Base-by-base conservation (phyloP, 2,113 vertebrate species). In the Agelaius phoeniceus region DNA sequence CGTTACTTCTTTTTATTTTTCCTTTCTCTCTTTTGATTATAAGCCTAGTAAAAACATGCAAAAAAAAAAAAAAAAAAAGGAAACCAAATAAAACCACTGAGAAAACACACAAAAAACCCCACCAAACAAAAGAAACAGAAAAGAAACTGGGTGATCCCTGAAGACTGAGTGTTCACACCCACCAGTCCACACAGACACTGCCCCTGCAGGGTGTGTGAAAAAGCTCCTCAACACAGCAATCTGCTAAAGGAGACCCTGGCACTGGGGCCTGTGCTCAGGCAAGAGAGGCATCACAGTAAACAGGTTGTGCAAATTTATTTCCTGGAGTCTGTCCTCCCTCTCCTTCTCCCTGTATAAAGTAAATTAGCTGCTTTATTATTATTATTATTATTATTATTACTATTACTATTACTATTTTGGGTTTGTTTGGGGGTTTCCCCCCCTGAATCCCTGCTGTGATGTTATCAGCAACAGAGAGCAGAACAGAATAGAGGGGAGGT, bases 151-250 rank as follows among this genome's bases (percentile, higher is more conserved):
- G 11, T 48, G 41, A n/a, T 51, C 39, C 24, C 58, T 65, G 44
- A 61, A 57, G 31, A 31, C 8, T 2, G 24, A 43, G 6, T 7
- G 9, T 23, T 19, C 7, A 10, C 7, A 22, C 0, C 7, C 15
- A 39, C 2, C 3, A 7, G 21, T 31, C 19, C n/a, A 35, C 41
- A 21, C 3, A 49, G 39, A 10, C 0, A 0, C 17, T 51, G 35
- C 4, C 33, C 23, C 49, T 80, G 37, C 28, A 68, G 52, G 52
- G 8, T 8, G 5, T 18, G 37, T 8, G 22, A 44, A 41, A 73
- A 52, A 92, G 11, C 7, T 54, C n/a, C 44, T 52, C 31, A 9
- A 5, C 28, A 63, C 8, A 61, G 12, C 13, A 7, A 1, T 4
- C 30, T 52, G 19, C 54, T 31, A 13, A 76, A 39, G 48, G 37